phyloP scores from a whole-genome alignment of 2,113 vertebrate species.

The Strix aluco region DNA sequence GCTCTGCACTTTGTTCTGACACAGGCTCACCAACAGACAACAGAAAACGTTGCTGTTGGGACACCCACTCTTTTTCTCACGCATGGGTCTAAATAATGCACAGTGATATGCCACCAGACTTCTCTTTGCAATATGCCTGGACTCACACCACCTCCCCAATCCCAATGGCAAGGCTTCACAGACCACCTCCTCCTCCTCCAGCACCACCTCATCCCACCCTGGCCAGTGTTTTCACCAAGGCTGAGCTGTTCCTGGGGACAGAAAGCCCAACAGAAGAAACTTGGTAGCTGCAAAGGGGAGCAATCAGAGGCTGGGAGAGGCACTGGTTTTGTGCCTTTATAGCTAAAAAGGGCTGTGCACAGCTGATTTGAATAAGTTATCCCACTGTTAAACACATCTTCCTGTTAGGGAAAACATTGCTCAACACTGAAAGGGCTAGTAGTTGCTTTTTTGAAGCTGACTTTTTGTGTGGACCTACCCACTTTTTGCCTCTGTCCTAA shows the following conservation, averaged over 20 bases:
- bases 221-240: not conserved
- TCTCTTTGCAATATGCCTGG: not conserved
- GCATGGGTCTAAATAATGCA: rapidly evolving
- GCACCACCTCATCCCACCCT: not conserved
- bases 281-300: not conserved
- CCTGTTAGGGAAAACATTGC: constrained; percentile 39
- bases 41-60: not conserved
- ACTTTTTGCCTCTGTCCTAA: constrained; percentile 22
- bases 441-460: not conserved
- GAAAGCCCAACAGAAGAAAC: not conserved
- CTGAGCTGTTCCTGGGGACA: not conserved
- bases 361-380: constrained; percentile 19
- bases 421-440: not conserved
- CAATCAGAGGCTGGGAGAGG: not conserved
- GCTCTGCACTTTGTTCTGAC: not conserved
- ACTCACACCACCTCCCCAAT: not conserved
- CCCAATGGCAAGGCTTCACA: not conserved
- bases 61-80: not conserved
- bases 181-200: not conserved
- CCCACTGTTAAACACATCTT: not conserved
- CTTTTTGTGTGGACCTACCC: not conserved
- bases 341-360: not conserved
- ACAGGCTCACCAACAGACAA: rapidly evolving
- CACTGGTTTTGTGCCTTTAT: not conserved
- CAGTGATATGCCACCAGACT: not conserved